A percentile compares a stretch with the other conserved stretches of the same genome.
Conservation (phyloP, 2,797 vertebrate genomes). For the Enteromius mattozi region DNA sequence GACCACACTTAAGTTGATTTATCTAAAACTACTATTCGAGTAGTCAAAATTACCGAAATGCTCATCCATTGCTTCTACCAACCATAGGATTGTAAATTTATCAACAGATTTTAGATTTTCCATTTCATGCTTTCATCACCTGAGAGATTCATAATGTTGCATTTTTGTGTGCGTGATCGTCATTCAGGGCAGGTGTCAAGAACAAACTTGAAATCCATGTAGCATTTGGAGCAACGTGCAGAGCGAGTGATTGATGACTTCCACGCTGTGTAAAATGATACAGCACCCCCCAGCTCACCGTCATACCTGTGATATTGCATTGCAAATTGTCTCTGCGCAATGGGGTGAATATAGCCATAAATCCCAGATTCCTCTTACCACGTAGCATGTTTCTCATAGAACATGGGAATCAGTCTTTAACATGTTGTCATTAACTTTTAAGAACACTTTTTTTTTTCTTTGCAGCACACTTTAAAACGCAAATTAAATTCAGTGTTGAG, state of each 20-base stretch:
- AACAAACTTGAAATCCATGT: conserved; percentile 11
- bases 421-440: background rate
- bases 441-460: background rate
- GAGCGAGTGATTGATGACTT: conserved; percentile 55
- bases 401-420: background rate
- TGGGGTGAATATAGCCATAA: conserved; percentile 52
- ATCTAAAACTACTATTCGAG: background rate
- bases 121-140: background rate
- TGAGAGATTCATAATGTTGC: background rate
- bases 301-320: conserved; percentile 54
- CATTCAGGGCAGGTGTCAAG: conserved; percentile 49
- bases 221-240: conserved; percentile 51
- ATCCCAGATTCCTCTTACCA: background rate
- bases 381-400: background rate
- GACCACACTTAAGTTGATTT: background rate
- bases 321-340: conserved; percentile 63
- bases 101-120: background rate
- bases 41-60: background rate
- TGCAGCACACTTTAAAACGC: background rate
- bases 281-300: conserved; percentile 6
- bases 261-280: conserved; percentile 49
- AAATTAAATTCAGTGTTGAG: background rate
- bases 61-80: background rate
- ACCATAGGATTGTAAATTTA: background rate
- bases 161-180: conserved; percentile 10